Evolutionary conservation across 2,113 vertebrate genomes (phyloP).

Genomic region (Deroptyus accipitrinus): DNA sequence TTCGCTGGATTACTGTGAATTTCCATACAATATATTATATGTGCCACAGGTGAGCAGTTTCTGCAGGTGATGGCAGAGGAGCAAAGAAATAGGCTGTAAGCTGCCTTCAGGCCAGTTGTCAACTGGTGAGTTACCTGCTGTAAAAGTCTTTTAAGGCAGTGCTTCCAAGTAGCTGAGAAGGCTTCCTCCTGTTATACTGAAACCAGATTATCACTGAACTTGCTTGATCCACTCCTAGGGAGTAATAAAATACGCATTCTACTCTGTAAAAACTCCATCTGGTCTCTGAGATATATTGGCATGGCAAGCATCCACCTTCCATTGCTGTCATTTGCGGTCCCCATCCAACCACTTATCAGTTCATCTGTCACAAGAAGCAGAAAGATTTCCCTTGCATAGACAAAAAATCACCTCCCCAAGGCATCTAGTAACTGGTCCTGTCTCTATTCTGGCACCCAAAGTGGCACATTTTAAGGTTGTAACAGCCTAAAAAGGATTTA

Average conservation of each 20-base stretch:
- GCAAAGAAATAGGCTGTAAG: not conserved
- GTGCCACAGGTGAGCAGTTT: not conserved
- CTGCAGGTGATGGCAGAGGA: not conserved
- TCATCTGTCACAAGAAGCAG: conserved; percentile 14
- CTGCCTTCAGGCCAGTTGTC: not conserved
- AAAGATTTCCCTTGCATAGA: not conserved
- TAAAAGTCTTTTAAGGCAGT: not conserved
- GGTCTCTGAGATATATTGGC: not conserved
- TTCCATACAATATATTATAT: not conserved
- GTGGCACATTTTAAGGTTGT: not conserved
- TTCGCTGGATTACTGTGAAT: not conserved
- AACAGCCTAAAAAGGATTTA: not conserved
- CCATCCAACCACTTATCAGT: conserved; percentile 31
- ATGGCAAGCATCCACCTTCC: not conserved
- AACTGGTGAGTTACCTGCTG: not conserved
- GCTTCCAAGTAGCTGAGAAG: not conserved
- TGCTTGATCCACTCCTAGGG: not conserved
- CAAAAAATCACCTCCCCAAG: conserved; percentile 11
- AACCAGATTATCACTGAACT: conserved; percentile 20
- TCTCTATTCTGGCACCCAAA: not conserved
- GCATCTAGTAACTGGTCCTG: not conserved
- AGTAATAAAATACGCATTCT: not conserved
- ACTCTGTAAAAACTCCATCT: conserved; percentile 21
- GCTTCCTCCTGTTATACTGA: not conserved
- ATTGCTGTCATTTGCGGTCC: not conserved